A percentile compares a stretch with the other conserved stretches of the same genome.
These are phyloP conservation scores for Drosophila lacertosa DNA, from an alignment of 1,140 invertebrate species.

Conservation along the genomic window DNA sequence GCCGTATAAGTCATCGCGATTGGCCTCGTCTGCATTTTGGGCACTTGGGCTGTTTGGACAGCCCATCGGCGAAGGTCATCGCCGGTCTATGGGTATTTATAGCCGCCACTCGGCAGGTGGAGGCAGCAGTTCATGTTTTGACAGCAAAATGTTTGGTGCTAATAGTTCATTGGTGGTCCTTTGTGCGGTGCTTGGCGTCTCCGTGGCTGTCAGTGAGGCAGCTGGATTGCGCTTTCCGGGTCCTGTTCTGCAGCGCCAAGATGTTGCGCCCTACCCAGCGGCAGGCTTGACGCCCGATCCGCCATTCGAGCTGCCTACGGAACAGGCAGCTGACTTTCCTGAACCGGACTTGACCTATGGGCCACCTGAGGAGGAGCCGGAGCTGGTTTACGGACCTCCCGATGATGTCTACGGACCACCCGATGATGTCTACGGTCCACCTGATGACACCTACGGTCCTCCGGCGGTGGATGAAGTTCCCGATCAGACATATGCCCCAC, in stretches of 20 bases:
- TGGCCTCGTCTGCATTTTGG: slow-evolving; percentile 54
- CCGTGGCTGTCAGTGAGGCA: slow-evolving; percentile 28
- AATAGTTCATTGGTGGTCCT: slow-evolving; percentile 29
- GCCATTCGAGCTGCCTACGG: slow-evolving; percentile 71
- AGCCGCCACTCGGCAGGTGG: slow-evolving; percentile 26
- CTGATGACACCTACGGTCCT: slow-evolving; percentile 19
- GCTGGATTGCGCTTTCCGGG: slow-evolving; percentile 48
- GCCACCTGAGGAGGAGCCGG: slow-evolving; percentile 43
- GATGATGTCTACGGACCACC: slow-evolving; percentile 39
- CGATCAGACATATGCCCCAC: slow-evolving; percentile 29
- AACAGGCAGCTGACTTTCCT: slow-evolving; percentile 49
- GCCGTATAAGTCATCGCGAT: slow-evolving; percentile 64
- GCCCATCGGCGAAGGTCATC: slow-evolving; percentile 40
- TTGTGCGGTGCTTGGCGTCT: slow-evolving; percentile 21
- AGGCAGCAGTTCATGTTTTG: slow-evolving; percentile 50
- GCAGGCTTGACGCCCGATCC: slow-evolving; percentile 67
- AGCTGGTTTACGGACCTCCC: slow-evolving; percentile 44
- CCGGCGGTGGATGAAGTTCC: slow-evolving; percentile 17
- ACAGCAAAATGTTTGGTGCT: slow-evolving; percentile 57
- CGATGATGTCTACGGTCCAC: slow-evolving; percentile 5
- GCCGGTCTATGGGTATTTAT: slow-evolving; percentile 49
- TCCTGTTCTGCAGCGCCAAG: slow-evolving; percentile 51
- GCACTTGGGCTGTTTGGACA: slow-evolving; percentile 30
- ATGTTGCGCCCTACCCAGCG: slow-evolving; percentile 66
- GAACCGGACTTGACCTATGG: slow-evolving; percentile 59